phyloP scores from a whole-genome alignment of 1,140 invertebrate species.

The Tetranychus urticae region DNA sequence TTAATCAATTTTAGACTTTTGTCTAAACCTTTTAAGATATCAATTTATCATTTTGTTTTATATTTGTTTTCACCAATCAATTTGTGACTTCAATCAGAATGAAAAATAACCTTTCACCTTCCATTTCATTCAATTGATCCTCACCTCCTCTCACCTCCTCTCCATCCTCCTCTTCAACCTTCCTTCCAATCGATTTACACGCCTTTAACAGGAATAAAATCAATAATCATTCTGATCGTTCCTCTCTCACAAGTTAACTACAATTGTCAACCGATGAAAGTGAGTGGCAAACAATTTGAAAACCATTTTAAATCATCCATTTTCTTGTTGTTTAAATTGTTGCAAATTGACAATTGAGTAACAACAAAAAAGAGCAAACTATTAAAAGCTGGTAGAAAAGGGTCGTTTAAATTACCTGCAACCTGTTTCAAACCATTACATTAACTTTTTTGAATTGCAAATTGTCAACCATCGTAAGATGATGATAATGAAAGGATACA shows the following conservation, averaged over 20 bases:
- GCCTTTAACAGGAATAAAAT: not conserved
- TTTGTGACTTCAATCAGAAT: not conserved
- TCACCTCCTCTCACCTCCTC: not conserved
- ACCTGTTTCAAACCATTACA: too few relatives aligned
- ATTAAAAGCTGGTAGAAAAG: too few relatives aligned
- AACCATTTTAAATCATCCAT: not conserved
- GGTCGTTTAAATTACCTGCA: not conserved
- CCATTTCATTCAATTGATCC: too few relatives aligned
- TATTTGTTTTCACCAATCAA: not conserved
- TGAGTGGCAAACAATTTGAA: too few relatives aligned
- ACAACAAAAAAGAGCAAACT: not conserved
- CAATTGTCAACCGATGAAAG: too few relatives aligned
- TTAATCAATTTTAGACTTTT: too few relatives aligned
- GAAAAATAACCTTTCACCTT: too few relatives aligned
- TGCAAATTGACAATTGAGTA: not conserved
- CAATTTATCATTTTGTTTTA: not conserved
- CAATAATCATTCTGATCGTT: not conserved
- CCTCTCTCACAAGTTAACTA: not conserved
- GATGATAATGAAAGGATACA: too few relatives aligned
- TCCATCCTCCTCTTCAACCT: not conserved
- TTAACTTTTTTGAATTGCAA: too few relatives aligned
- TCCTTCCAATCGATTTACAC: not conserved
- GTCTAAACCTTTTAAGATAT: not conserved
- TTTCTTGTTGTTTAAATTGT: not conserved
- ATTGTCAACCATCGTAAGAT: too few relatives aligned